Evolutionary conservation across 64 coral and sea anemone genomes (phyloP), one percentile per base, ranked within the genome.

Genomic region (Stichodactyla helianthus): DNA sequence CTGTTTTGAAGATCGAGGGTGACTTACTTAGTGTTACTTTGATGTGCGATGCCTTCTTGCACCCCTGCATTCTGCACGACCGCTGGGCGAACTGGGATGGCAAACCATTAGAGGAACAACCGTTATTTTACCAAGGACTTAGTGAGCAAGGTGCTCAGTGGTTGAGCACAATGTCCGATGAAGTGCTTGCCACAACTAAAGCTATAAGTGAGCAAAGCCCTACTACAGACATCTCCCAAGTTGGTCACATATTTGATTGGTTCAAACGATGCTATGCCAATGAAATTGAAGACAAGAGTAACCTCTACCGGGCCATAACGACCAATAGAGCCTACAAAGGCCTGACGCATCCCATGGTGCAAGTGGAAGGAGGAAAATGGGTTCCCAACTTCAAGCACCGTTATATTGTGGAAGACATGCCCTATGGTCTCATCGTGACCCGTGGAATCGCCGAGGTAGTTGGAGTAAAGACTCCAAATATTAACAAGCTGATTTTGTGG

Each of bases 21-120:
- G 82, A 89, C n/a, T 84, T 86, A 54, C 50, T 93, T 10, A 87
- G 82, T 51, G 79, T 77, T 53, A 85, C 82, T 50, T 52, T 93
- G 16, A 93, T 93, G 92, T 31, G 27, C 14, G 86, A 89, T 76
- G 92, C 77, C 26, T 89, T 82, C 63, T 82, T 93, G 25, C 92
- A 93, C 55, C 82, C 92, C 15, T 10, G 86, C 7, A 89, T 93
- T 54, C 54, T 85, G 59, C 86, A 89, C 27, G 82, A 59, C 31
- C 74, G 77, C 19, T 93, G 92, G 92, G 79, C 57, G 50, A 80
- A 81, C 7, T 93, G 92, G 92, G 92, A 93, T 59, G 87, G 88
- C 25, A 79, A 77, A 11, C 91, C 91, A 53, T 7, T 93, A n/a
- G 83, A 93, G 12, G 63, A 93, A 31, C 86, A 57, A 13, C 91